Evolutionary conservation across 64 coral and sea anemone genomes (phyloP).

Genomic region (Porites lutea): DNA sequence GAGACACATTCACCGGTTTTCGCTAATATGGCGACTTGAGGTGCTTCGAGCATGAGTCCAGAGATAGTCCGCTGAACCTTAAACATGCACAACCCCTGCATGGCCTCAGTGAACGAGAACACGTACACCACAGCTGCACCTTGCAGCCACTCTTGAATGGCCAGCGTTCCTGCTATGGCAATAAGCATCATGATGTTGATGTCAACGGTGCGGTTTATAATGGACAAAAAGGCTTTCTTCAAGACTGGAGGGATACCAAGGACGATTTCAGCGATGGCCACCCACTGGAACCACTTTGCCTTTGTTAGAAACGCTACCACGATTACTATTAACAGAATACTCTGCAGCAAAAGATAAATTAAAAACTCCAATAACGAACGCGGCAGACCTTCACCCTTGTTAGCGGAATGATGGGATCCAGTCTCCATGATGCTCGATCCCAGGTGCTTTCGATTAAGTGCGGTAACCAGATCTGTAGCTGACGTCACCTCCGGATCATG

Average conservation of each 20-base stretch:
- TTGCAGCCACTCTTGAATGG: slow-evolving; percentile 87
- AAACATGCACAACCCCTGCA: slow-evolving; percentile 86
- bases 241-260: slow-evolving; percentile 81
- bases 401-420: slow-evolving; percentile 59
- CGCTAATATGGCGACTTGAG: slow-evolving; percentile 85
- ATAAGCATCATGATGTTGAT: slow-evolving; percentile 89
- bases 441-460: slow-evolving; percentile 83
- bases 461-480: slow-evolving; percentile 68
- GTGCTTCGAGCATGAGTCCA: slow-evolving; percentile 88
- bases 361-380: slow-evolving; percentile 33
- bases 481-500: slow-evolving; percentile 87
- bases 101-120: slow-evolving; percentile 78
- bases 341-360: slow-evolving; percentile 75
- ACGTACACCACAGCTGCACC: slow-evolving; percentile 95
- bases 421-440: slow-evolving; percentile 96
- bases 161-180: slow-evolving; percentile 86
- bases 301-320: slow-evolving; percentile 47
- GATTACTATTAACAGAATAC: slow-evolving; percentile 53
- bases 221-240: slow-evolving; percentile 65
- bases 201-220: slow-evolving; percentile 71
- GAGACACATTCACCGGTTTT: slow-evolving; percentile 83
- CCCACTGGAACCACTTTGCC: slow-evolving; percentile 79
- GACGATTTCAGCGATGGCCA: slow-evolving; percentile 89
- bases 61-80: slow-evolving; percentile 95
- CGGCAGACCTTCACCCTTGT: slow-evolving; percentile 60